Base-by-base conservation (phyloP, 2,888 invertebrate genomes). In the Papilio gigon region DNA sequence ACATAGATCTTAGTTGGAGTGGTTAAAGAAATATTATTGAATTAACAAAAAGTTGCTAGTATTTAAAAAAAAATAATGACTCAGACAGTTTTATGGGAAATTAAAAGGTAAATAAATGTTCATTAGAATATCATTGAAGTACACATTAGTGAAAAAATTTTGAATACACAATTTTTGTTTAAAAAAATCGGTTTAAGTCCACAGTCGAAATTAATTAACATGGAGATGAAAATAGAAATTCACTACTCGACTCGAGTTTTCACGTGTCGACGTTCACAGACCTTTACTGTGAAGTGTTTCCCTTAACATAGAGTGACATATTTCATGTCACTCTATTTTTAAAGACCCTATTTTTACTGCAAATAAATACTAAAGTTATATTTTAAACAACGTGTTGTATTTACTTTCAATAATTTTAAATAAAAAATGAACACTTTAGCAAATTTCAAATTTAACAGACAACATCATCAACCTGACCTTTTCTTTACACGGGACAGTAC, bases 321-420 rank as follows among this genome's bases (percentile, higher is more conserved):
- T 30, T 53, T 53, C n/a, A 50, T 53, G 30, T 56, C 30, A 30
- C n/a, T 27, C 27, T 53, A 53, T 53, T 53, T 53, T 53, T 53
- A 53, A 27, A 53, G n/a, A n/a, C n/a, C n/a, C n/a, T n/a, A 3
- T n/a, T 8, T 1, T 27, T 8, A 1, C 27, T 27, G 40, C n/a
- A 14, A n/a, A 40, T 35, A 11, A 35, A n/a, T n/a, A n/a, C n/a
- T n/a, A n/a, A n/a, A n/a, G n/a, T n/a, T n/a, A n/a, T n/a, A n/a
- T n/a, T n/a, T n/a, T n/a, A n/a, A n/a, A n/a, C n/a, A n/a, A n/a
- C n/a, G n/a, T n/a, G n/a, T n/a, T n/a, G n/a, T n/a, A n/a, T n/a
- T n/a, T n/a, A n/a, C n/a, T n/a, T n/a, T n/a, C n/a, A n/a, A n/a
- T n/a, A n/a, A n/a, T n/a, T n/a, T n/a, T n/a, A n/a, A n/a, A n/a